Conservation (phyloP, 2,797 vertebrate genomes). For the Acropternis orthonyx region DNA sequence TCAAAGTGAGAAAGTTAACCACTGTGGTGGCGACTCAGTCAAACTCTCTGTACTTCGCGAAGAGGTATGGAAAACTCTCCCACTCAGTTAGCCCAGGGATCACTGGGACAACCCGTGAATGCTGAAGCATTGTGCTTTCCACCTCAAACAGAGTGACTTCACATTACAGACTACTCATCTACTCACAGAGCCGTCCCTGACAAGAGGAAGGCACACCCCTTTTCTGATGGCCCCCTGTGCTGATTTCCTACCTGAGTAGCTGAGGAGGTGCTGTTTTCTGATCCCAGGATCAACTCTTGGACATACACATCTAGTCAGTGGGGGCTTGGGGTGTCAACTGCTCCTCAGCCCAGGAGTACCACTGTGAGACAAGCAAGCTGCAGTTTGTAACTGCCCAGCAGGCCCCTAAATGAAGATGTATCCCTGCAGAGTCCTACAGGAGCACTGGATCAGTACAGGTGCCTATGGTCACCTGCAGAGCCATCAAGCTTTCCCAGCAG, state of each 20-base stretch:
- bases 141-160: neutral
- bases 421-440: accelerated
- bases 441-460: neutral
- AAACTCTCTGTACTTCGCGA: neutral
- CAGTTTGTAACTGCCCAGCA: neutral
- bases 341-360: neutral
- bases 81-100: accelerated
- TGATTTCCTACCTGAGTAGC: neutral
- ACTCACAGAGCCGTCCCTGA: neutral
- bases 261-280: neutral
- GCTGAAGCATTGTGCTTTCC: neutral
- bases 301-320: neutral
- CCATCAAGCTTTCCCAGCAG: accelerated
- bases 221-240: too few species aligned
- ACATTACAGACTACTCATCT: neutral
- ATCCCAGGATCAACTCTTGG: neutral
- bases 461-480: neutral
- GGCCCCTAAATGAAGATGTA: neutral
- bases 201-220: neutral
- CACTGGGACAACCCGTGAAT: accelerated
- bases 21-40: accelerated
- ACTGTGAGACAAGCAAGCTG: neutral
- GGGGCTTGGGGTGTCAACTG: too few species aligned
- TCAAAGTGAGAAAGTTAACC: neutral
- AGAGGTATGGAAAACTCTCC: neutral